phyloP scores from a whole-genome alignment of 1,140 invertebrate genomes.

The Diplogasteroides magnus region DNA sequence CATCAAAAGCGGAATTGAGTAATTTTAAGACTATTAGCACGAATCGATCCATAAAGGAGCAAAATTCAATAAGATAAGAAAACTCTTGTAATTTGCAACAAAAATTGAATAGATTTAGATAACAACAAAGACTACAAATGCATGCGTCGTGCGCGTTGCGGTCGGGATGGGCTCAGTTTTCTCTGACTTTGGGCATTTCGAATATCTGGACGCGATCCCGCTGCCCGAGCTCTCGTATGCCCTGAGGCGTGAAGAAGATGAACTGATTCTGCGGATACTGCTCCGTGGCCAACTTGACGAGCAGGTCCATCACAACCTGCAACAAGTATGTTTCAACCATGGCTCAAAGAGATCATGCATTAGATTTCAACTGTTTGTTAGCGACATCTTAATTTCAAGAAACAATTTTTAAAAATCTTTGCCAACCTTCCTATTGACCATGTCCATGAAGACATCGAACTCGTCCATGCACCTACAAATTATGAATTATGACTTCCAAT shows the following conservation, averaged over 20 bases:
- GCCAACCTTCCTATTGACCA: constrained; percentile 38
- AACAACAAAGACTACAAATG: too few species aligned
- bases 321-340: neutral
- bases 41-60: too few species aligned
- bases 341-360: constrained; percentile 24
- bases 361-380: constrained; percentile 25
- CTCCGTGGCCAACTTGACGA: constrained; percentile 30
- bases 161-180: neutral
- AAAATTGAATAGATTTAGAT: too few species aligned
- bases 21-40: too few species aligned
- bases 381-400: neutral
- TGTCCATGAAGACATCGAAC: constrained; percentile 93
- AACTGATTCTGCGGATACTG: constrained; percentile 41
- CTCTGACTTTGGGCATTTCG: constrained; percentile 35
- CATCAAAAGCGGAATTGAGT: too few species aligned
- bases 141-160: too few species aligned
- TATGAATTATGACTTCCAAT: too few species aligned
- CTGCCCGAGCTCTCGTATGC: constrained; percentile 35
- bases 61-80: too few species aligned
- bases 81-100: too few species aligned
- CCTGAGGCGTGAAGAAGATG: constrained; percentile 53
- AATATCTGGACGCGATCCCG: constrained; percentile 26
- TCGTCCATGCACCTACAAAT: constrained; percentile 96
- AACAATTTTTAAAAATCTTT: too few species aligned
- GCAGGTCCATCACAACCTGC: constrained; percentile 35